Percentiles rank a stretch among this genome's conserved stretches.
phyloP scores from a whole-genome alignment of 2,113 vertebrate genomes.

The Acanthisitta chloris region DNA sequence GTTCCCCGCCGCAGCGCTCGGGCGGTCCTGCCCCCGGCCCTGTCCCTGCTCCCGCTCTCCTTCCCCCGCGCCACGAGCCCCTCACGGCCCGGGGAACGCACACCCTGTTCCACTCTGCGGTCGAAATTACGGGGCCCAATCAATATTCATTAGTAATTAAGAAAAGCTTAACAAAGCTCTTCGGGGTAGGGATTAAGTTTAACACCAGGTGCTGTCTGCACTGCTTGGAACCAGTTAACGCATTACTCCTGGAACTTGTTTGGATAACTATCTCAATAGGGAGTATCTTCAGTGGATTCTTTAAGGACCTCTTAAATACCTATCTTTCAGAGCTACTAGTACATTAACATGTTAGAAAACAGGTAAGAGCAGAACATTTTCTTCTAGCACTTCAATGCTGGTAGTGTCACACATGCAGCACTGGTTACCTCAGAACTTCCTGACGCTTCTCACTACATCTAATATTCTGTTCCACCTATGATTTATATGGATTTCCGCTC shows the following conservation, averaged over 20 bases:
- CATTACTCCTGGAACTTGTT: neutral
- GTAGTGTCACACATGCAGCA: neutral
- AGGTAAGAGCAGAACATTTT: accelerated
- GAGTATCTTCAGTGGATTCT: neutral
- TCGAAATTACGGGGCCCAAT: neutral
- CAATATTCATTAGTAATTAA: neutral
- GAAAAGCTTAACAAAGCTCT: neutral
- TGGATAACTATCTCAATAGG: neutral
- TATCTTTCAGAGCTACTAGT: neutral
- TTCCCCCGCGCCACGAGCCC: no score
- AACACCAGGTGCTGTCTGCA: neutral
- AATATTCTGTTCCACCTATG: neutral
- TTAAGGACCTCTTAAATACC: neutral
- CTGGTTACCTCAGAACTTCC: neutral
- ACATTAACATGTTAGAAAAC: neutral
- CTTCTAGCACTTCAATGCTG: neutral
- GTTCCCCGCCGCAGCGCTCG: no score
- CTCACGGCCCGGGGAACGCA: no score
- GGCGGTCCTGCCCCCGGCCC: neutral
- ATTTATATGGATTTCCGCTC: neutral
- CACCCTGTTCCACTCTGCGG: accelerated
- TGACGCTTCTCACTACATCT: neutral
- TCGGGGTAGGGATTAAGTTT: neutral
- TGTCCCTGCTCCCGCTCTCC: no score
- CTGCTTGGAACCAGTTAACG: neutral